These are phyloP conservation scores for Apteryx owenii DNA, from an alignment of 2,113 vertebrate species.

Conservation along the genomic window DNA sequence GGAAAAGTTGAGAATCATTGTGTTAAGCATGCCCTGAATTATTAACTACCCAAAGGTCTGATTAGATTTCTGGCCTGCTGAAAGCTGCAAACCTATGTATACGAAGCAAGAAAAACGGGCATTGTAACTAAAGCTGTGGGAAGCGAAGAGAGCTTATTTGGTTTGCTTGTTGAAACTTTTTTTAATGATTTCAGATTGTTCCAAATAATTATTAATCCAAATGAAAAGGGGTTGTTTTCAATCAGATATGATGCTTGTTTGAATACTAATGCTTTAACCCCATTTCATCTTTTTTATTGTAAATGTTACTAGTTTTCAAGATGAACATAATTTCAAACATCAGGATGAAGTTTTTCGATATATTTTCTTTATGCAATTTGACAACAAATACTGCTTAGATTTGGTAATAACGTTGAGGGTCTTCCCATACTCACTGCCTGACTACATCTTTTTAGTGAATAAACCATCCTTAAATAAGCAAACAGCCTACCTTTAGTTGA, in stretches of 20 bases:
- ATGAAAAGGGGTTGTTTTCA: not conserved
- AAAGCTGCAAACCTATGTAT: not conserved
- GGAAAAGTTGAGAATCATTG: constrained; percentile 25
- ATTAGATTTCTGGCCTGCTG: constrained; percentile 12
- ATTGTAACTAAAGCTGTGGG: not conserved
- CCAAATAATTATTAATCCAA: not conserved
- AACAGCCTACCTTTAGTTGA: not conserved
- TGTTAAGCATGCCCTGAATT: constrained; percentile 19
- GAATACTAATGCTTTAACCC: not conserved
- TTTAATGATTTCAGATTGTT: not conserved
- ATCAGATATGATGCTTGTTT: not conserved
- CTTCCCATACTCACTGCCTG: not conserved
- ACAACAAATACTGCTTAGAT: not conserved
- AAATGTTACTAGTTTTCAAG: not conserved
- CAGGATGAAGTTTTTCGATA: not conserved
- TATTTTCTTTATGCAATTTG: not conserved
- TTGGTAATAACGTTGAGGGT: not conserved
- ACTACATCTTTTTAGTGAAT: not conserved
- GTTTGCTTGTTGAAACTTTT: not conserved
- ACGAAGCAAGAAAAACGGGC: not conserved
- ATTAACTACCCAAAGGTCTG: not conserved
- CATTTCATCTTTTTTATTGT: not conserved
- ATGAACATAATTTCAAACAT: not conserved
- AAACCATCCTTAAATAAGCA: not conserved
- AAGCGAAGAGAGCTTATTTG: not conserved